Conservation (phyloP, 2,888 invertebrate species). For the Habrosyne pyritoides region DNA sequence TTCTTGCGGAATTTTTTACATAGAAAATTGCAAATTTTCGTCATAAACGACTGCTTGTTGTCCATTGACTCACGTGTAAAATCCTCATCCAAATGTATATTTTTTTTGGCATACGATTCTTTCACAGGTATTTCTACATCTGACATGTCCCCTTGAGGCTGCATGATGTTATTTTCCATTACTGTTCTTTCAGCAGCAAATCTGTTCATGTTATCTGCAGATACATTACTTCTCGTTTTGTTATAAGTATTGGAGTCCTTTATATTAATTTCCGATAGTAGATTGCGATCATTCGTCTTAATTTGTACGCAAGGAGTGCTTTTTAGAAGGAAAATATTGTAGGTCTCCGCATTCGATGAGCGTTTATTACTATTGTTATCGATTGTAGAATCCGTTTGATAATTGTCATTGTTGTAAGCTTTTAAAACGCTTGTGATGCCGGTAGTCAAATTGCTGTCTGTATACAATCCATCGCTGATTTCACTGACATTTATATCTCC, state of each 20-base stretch:
- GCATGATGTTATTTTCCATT: slow-evolving; percentile 44
- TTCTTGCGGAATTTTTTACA: slow-evolving; percentile 66
- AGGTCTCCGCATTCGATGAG: slow-evolving; percentile 44
- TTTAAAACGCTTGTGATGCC: slow-evolving; percentile 36
- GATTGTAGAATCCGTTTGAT: slow-evolving; percentile 52
- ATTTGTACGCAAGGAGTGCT: slow-evolving; percentile 51
- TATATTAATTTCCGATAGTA: slow-evolving; percentile 66
- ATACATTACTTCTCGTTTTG: slow-evolving; percentile 43
- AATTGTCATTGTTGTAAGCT: slow-evolving; percentile 61
- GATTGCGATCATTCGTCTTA: slow-evolving; percentile 56
- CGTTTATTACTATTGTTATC: slow-evolving; percentile 33
- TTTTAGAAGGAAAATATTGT: slow-evolving; percentile 54
- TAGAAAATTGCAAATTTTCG: slow-evolving; percentile 64
- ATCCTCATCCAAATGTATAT: slow-evolving; percentile 63
- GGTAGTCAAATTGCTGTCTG: background rate
- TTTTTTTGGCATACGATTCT: slow-evolving; percentile 62
- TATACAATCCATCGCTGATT: slow-evolving; percentile 10
- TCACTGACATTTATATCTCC: slow-evolving; percentile 5
- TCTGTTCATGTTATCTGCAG: slow-evolving; percentile 62
- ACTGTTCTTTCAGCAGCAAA: slow-evolving; percentile 56
- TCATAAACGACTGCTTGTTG: slow-evolving; percentile 56
- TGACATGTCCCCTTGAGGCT: slow-evolving; percentile 29
- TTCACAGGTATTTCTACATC: slow-evolving; percentile 71
- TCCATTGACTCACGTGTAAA: slow-evolving; percentile 33
- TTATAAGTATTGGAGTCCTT: slow-evolving; percentile 34